Conservation (phyloP, 1,140 invertebrate species). For the Arion vulgaris region DNA sequence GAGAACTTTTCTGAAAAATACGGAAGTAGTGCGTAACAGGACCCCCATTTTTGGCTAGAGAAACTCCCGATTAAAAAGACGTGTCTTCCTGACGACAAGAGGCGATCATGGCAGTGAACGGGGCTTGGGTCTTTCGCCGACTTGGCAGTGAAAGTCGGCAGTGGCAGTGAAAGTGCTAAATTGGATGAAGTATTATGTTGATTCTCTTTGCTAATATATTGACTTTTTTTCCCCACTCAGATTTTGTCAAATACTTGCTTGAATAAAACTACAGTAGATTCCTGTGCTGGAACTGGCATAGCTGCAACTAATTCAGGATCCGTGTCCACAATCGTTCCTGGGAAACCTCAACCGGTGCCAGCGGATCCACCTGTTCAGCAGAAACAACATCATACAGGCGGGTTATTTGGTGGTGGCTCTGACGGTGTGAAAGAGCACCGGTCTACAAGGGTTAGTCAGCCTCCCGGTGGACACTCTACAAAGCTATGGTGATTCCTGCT, state of each 20-base stretch:
- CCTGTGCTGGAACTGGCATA: neutral
- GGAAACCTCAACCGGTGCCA: neutral
- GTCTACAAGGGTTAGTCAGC: slow-evolving; percentile 32
- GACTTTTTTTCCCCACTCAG: neutral
- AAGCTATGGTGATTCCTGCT: slow-evolving; percentile 22
- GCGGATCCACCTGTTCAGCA: neutral
- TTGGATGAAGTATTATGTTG: too few species aligned
- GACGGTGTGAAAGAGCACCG: neutral
- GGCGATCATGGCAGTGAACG: too few species aligned
- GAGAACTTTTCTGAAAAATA: too few species aligned
- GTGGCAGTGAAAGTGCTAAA: too few species aligned
- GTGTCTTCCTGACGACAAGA: too few species aligned
- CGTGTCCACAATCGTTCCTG: neutral
- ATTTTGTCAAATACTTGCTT: neutral
- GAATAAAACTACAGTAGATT: neutral
- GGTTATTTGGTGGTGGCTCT: neutral
- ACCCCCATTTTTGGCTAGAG: too few species aligned
- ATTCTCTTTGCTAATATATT: too few species aligned
- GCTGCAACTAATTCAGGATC: neutral
- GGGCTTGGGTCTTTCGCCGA: too few species aligned
- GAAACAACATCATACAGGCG: neutral
- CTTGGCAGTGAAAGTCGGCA: too few species aligned
- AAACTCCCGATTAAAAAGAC: too few species aligned
- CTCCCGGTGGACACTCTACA: slow-evolving; percentile 29
- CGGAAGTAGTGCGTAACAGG: too few species aligned